These are phyloP conservation scores for Ceuthmochares aereus DNA, from an alignment of 2,113 vertebrate species.

Conservation along the genomic window DNA sequence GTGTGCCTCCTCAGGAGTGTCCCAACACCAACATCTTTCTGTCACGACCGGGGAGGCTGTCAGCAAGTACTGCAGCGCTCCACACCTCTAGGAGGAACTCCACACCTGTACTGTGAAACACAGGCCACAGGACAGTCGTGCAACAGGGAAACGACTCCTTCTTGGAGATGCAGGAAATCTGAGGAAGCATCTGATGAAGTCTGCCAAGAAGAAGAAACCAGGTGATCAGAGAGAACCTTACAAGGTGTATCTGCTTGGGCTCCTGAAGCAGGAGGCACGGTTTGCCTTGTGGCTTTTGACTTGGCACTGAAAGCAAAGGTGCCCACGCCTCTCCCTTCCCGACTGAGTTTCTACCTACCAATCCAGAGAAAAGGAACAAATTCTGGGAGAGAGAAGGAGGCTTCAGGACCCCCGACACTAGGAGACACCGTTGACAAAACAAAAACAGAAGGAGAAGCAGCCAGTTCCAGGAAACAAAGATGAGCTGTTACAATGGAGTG, in stretches of 20 bases:
- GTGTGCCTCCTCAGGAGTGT: not conserved
- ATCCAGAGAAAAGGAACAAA: not conserved
- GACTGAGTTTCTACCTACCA: not conserved
- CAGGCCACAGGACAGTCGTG: not conserved
- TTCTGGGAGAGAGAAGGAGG: not conserved
- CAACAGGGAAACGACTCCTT: not conserved
- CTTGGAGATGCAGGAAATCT: not conserved
- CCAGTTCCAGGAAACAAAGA: slow-evolving; percentile 12
- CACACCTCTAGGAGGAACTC: not conserved
- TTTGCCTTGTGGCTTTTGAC: not conserved
- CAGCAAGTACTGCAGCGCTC: not conserved
- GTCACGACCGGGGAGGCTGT: not conserved
- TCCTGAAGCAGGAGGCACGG: not conserved
- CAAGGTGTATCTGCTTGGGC: not conserved
- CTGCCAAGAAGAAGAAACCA: not conserved
- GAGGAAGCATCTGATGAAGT: not conserved
- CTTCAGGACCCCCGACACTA: not conserved
- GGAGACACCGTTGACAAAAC: not conserved
- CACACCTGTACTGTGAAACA: not conserved
- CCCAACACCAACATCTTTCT: not conserved
- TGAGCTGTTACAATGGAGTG: slow-evolving; percentile 11
- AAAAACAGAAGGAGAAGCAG: slow-evolving; percentile 13
- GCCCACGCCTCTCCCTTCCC: not conserved
- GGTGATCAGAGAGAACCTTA: slow-evolving; percentile 4
- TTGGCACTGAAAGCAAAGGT: not conserved